Evolutionary conservation across 1,140 invertebrate species (phyloP).

Genomic region (Cotesia chilonis): DNA sequence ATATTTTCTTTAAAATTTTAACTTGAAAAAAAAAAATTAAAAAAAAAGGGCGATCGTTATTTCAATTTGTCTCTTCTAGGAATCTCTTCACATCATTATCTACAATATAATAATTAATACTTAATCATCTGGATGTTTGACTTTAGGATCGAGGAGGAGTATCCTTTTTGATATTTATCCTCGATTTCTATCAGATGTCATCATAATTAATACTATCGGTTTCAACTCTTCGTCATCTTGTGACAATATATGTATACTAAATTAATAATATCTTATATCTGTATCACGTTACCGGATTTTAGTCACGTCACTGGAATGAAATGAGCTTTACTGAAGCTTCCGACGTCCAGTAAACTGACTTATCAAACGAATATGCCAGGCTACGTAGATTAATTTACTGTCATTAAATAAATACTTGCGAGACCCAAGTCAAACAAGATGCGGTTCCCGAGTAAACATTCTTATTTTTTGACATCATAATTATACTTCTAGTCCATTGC

Average conservation of each 20-base stretch:
- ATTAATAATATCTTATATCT: constrained; percentile 11
- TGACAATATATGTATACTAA: constrained; percentile 15
- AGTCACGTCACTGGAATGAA: not conserved
- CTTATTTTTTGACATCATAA: too few species aligned
- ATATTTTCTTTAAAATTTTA: too few species aligned
- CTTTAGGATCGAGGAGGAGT: not conserved
- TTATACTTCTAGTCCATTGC: too few species aligned
- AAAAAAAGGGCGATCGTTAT: constrained; percentile 18
- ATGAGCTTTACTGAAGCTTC: constrained; percentile 15
- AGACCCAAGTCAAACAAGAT: too few species aligned
- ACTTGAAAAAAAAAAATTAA: not conserved
- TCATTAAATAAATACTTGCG: too few species aligned
- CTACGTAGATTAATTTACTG: not conserved
- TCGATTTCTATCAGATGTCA: too few species aligned
- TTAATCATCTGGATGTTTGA: constrained; percentile 14
- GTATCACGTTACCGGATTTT: constrained; percentile 21
- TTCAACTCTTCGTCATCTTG: constrained; percentile 8
- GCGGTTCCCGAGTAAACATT: too few species aligned
- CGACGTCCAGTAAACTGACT: constrained; percentile 6
- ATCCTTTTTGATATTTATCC: too few species aligned
- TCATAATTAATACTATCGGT: too few species aligned
- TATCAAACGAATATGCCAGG: constrained; percentile 4
- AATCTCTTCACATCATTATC: constrained; percentile 10
- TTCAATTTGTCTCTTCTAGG: constrained; percentile 27
- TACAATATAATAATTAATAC: constrained; percentile 18